Percentiles rank a stretch among this genome's conserved stretches.
Evolutionary conservation across 1,140 invertebrate species (phyloP).

Genomic region (Drosophila pectinifera): DNA sequence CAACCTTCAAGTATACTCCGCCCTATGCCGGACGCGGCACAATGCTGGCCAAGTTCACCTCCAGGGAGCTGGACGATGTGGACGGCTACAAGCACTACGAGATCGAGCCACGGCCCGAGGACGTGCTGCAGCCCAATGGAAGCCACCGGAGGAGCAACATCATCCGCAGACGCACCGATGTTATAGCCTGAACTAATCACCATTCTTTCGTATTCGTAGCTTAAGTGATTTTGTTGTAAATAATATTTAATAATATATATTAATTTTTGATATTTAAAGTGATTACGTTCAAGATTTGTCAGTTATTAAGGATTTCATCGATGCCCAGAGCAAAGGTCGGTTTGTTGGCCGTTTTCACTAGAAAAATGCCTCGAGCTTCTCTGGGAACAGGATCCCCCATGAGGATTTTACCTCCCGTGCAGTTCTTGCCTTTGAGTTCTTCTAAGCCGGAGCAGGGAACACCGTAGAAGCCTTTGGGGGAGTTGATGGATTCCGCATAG

Average conservation of each 20-base stretch:
- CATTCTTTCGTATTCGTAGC: constrained; percentile 56
- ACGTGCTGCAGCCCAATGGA: constrained; percentile 69
- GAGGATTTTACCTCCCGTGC: constrained; percentile 84
- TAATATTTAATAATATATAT: constrained; percentile 30
- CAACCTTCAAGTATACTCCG: constrained; percentile 90
- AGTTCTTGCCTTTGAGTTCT: constrained; percentile 86
- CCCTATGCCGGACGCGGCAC: constrained; percentile 90
- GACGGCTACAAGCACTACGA: constrained; percentile 91
- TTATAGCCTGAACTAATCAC: constrained; percentile 63
- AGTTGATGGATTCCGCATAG: constrained; percentile 89
- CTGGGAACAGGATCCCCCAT: constrained; percentile 88
- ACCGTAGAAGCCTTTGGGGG: constrained; percentile 86
- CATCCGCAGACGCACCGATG: constrained; percentile 75
- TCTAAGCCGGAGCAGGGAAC: constrained; percentile 87
- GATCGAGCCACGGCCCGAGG: constrained; percentile 85
- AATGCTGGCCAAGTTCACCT: constrained; percentile 92
- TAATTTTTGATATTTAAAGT: constrained; percentile 7
- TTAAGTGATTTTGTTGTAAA: constrained; percentile 50
- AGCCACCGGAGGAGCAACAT: constrained; percentile 65
- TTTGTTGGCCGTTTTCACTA: constrained; percentile 87
- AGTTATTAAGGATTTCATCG: constrained; percentile 42
- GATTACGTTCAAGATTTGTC: not conserved
- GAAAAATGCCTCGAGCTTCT: constrained; percentile 87
- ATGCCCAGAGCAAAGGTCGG: constrained; percentile 86
- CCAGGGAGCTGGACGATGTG: constrained; percentile 92